These are phyloP conservation scores for Caenorhabditis drosophilae DNA, from an alignment of 2,888 invertebrate species.

Conservation along the genomic window DNA sequence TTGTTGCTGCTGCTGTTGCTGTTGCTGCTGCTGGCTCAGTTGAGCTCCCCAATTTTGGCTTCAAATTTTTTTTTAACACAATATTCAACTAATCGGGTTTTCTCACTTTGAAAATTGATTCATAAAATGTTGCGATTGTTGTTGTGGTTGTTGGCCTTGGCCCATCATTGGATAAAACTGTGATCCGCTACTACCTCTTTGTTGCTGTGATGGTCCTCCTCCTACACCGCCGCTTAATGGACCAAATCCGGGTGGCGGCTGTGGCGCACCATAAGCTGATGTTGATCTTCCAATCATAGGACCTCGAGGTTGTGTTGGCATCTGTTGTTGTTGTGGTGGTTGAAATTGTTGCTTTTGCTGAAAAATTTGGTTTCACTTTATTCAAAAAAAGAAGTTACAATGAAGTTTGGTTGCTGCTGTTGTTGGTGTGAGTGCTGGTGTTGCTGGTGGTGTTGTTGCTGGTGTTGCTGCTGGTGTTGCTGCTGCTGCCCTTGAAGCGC, in stretches of 20 bases:
- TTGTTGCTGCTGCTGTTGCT: background rate
- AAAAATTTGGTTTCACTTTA: background rate
- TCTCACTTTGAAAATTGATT: constrained; percentile 3
- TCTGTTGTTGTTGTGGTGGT: constrained; percentile 6
- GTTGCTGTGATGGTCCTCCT: background rate
- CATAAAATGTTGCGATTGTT: constrained; percentile 4
- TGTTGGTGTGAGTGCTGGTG: no score
- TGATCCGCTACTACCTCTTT: no score
- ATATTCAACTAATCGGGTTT: no score
- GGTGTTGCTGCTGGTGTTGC: background rate
- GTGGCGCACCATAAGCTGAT: background rate
- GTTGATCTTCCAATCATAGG: background rate
- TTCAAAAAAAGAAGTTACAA: background rate
- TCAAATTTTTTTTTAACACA: constrained; percentile 5
- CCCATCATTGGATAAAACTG: no score
- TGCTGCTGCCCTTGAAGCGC: background rate
- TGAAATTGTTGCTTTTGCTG: constrained; percentile 11
- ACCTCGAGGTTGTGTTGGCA: constrained; percentile 1
- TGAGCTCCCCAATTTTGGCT: constrained; percentile 4
- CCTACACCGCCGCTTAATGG: background rate
- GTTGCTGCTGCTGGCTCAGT: background rate
- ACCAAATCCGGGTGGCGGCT: constrained; percentile 22
- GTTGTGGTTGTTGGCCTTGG: constrained; percentile 9
- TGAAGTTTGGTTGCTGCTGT: background rate
- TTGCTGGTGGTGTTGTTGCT: background rate